Conservation (phyloP, 2,888 invertebrate genomes). For the Oxyteleia sp. region DNA sequence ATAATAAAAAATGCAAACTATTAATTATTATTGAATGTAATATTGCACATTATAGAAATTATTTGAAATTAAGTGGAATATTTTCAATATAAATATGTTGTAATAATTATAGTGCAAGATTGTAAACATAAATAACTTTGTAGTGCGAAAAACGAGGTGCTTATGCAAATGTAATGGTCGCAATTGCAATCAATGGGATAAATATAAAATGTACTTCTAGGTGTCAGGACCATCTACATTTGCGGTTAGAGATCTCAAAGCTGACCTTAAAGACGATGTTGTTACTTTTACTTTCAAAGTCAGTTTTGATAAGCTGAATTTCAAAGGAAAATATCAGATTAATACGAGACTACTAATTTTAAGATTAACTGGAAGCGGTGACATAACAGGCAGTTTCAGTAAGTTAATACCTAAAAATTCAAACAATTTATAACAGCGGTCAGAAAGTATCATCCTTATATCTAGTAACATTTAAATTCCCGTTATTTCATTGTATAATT, state of each 20-base stretch:
- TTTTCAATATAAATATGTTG: no score
- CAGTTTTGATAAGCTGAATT: constrained; percentile 89
- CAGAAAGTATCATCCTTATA: neutral
- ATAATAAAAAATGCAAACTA: no score
- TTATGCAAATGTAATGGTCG: no score
- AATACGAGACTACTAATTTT: constrained; percentile 90
- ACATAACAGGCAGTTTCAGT: constrained; percentile 91
- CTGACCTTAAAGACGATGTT: constrained; percentile 89
- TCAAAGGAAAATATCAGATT: constrained; percentile 91
- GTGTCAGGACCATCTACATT: constrained; percentile 84
- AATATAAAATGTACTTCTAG: constrained; percentile 70
- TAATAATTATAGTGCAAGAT: no score
- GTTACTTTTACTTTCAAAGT: constrained; percentile 90
- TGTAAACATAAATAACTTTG: no score
- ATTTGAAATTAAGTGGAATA: no score
- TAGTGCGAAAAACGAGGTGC: constrained; percentile 25
- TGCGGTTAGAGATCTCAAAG: constrained; percentile 83
- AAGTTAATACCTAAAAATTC: constrained; percentile 85
- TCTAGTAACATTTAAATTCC: neutral
- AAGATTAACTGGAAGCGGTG: constrained; percentile 90
- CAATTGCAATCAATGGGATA: no score
- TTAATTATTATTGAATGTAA: no score
- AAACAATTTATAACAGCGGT: neutral
- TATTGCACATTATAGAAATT: no score
- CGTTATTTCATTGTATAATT: neutral